A percentile compares a stretch with the other conserved stretches of the same genome.
phyloP scores from a whole-genome alignment of 2,888 invertebrate genomes.

The Atherix ibis region DNA sequence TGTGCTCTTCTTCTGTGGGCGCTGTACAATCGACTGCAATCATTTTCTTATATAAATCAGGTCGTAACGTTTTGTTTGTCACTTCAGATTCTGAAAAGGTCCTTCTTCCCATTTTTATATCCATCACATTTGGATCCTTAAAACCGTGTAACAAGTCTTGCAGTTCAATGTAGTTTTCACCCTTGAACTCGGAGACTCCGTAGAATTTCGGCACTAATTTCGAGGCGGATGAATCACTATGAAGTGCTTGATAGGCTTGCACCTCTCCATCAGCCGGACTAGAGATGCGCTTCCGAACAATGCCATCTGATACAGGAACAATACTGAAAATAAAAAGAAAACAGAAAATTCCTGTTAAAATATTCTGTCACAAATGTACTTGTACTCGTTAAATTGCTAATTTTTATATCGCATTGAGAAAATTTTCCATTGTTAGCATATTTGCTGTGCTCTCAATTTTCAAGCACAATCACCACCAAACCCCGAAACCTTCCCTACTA shows the following conservation, averaged over 20 bases:
- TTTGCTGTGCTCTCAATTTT: no score
- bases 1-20: conserved; percentile 71
- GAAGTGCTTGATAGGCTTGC: conserved; percentile 62
- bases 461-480: no score
- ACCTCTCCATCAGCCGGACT: conserved; percentile 58
- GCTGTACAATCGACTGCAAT: conserved; percentile 74
- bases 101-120: conserved; percentile 91
- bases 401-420: no score
- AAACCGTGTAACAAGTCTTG: conserved; percentile 87
- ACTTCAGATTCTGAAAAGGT: conserved; percentile 95
- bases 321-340: conserved; percentile 38
- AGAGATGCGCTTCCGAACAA: conserved; percentile 81
- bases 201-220: conserved; percentile 66
- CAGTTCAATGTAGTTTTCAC: conserved; percentile 81
- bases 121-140: conserved; percentile 86
- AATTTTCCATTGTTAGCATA: no score
- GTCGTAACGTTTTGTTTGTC: conserved; percentile 63
- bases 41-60: conserved; percentile 93
- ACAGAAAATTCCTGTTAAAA: no score
- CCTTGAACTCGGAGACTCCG: conserved; percentile 57
- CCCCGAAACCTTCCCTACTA: no score
- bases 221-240: conserved; percentile 44
- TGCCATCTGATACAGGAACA: conserved; percentile 83
- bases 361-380: no score
- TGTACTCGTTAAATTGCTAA: no score